Conservation (phyloP, 2,797 vertebrate species). For the Mormyrus hasselquistii region DNA sequence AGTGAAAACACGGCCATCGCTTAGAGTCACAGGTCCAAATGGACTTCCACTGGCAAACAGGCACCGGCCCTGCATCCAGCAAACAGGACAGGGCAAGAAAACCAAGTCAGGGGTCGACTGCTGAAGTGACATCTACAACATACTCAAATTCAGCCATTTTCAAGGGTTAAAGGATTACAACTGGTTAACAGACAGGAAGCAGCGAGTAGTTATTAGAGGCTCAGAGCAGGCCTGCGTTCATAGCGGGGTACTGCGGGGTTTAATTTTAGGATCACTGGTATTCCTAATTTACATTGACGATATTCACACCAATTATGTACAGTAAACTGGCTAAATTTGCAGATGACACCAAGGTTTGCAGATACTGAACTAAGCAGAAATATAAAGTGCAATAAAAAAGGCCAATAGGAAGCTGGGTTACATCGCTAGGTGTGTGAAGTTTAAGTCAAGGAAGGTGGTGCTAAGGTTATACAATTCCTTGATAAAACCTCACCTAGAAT, state of each 20-base stretch:
- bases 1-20: constrained; percentile 71
- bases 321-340: not conserved
- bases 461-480: no score
- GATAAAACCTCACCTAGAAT: no score
- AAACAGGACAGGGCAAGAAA: not conserved
- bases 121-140: not conserved
- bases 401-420: no score
- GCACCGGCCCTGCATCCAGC: constrained; percentile 72
- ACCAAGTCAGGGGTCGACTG: not conserved
- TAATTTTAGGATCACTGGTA: not conserved
- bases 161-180: not conserved
- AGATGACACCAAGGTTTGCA: not conserved
- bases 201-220: not conserved
- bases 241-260: not conserved
- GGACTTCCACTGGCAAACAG: constrained; percentile 95
- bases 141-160: not conserved
- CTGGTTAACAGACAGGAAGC: not conserved
- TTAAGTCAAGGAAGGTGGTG: no score
- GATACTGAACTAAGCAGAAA: not conserved
- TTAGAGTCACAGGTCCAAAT: constrained; percentile 77
- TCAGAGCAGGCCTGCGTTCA: not conserved
- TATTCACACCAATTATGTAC: not conserved
- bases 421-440: no score
- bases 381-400: not conserved
- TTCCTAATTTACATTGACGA: not conserved